These are phyloP conservation scores for Nemotelus nigrinus DNA, from an alignment of 2,888 invertebrate genomes.

Conservation along the genomic window DNA sequence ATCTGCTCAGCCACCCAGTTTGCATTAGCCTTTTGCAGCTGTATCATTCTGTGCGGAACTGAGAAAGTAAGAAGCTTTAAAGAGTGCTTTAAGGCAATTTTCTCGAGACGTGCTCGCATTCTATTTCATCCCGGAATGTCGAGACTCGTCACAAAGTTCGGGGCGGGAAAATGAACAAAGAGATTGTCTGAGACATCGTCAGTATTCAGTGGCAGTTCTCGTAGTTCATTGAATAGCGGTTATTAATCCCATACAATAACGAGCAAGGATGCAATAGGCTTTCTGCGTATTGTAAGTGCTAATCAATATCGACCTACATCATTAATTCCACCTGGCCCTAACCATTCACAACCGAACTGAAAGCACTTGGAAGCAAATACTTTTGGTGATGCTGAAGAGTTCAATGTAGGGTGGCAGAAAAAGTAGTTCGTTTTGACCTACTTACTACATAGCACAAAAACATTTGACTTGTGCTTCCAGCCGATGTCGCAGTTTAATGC, in stretches of 20 bases:
- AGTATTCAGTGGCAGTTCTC: constrained; percentile 19
- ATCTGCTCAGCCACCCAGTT: constrained; percentile 8
- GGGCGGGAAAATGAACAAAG: neutral
- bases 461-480: too few species aligned
- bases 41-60: neutral
- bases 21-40: neutral
- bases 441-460: too few species aligned
- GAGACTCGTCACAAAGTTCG: neutral
- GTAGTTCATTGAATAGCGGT: constrained; percentile 16
- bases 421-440: too few species aligned
- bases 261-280: neutral
- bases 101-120: neutral
- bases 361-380: too few species aligned
- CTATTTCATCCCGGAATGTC: neutral
- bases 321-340: neutral
- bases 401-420: too few species aligned
- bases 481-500: too few species aligned
- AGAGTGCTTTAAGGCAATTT: constrained; percentile 2
- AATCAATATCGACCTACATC: neutral
- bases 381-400: too few species aligned
- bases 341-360: too few species aligned
- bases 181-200: neutral
- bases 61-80: neutral
- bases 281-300: neutral
- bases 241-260: constrained; percentile 3